phyloP scores from a whole-genome alignment of 2,888 invertebrate species.

The Psylliodes chrysocephalus region DNA sequence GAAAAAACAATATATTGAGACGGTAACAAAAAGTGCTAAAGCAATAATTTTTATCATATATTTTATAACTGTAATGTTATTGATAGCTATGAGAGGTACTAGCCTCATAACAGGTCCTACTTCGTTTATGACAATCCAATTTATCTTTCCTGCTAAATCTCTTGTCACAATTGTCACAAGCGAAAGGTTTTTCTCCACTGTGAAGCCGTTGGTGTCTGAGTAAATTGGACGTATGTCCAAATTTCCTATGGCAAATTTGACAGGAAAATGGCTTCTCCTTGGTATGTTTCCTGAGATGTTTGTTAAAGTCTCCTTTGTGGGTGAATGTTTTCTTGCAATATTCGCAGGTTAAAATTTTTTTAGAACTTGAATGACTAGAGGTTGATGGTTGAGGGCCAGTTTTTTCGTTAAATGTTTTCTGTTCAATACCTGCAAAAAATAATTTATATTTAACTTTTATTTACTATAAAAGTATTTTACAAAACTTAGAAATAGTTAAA shows the following conservation, averaged over 20 bases:
- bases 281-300: conserved; percentile 60
- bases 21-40: too few relatives aligned
- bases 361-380: conserved; percentile 40
- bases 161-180: conserved; percentile 58
- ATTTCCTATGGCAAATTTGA: conserved; percentile 55
- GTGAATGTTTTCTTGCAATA: conserved; percentile 58
- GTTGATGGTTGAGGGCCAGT: conserved; percentile 49
- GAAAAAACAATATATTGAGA: too few relatives aligned
- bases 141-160: conserved; percentile 61
- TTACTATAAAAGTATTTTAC: too few relatives aligned
- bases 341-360: conserved; percentile 52
- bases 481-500: too few relatives aligned
- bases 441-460: too few relatives aligned
- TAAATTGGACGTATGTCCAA: conserved; percentile 71
- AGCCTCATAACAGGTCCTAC: conserved; percentile 51
- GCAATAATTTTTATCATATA: too few relatives aligned
- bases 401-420: conserved; percentile 39
- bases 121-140: conserved; percentile 57
- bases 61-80: too few relatives aligned
- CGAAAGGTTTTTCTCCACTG: conserved; percentile 78
- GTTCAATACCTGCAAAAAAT: conserved; percentile 42
- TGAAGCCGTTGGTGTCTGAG: conserved; percentile 82
- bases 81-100: not conserved
- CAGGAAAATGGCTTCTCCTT: conserved; percentile 60
- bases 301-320: conserved; percentile 61